phyloP scores from a whole-genome alignment of 2,113 vertebrate species.

The Bubo scandiacus region DNA sequence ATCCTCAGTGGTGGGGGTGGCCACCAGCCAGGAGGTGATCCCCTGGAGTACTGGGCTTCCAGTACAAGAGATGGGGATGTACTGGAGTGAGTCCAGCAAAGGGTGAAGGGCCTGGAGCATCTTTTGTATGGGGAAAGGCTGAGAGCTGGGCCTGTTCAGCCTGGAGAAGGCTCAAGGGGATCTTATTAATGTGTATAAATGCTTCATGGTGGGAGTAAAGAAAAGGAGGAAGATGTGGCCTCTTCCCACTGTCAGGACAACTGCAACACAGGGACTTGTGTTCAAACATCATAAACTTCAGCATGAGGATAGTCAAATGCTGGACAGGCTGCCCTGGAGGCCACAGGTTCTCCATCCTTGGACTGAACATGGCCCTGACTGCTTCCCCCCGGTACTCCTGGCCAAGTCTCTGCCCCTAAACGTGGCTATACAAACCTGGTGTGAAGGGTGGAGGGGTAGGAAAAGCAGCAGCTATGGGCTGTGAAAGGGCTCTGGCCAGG shows the following conservation, averaged over 20 bases:
- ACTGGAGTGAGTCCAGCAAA: not conserved
- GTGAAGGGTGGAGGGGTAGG: not conserved
- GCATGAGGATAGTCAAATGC: not conserved
- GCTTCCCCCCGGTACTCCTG: too few species aligned
- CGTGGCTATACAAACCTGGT: fast-evolving
- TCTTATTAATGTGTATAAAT: not conserved
- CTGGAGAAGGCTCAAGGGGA: not conserved
- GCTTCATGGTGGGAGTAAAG: not conserved
- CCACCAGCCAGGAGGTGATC: not conserved
- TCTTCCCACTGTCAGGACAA: not conserved
- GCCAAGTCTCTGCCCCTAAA: not conserved
- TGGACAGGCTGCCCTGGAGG: not conserved
- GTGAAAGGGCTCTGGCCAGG: too few species aligned
- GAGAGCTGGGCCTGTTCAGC: too few species aligned
- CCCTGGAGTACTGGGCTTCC: not conserved
- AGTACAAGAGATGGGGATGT: not conserved
- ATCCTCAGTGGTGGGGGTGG: not conserved
- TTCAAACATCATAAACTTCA: not conserved
- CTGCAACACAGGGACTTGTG: not conserved
- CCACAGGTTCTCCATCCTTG: not conserved
- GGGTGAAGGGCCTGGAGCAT: not conserved
- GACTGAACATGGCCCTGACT: fast-evolving
- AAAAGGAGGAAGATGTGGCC: not conserved
- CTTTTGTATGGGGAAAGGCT: not conserved
- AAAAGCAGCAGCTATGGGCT: not conserved